A percentile compares a stretch with the other conserved stretches of the same genome.
These are phyloP conservation scores for Paradisaea rubra DNA, from an alignment of 2,113 vertebrate species.

Conservation along the genomic window DNA sequence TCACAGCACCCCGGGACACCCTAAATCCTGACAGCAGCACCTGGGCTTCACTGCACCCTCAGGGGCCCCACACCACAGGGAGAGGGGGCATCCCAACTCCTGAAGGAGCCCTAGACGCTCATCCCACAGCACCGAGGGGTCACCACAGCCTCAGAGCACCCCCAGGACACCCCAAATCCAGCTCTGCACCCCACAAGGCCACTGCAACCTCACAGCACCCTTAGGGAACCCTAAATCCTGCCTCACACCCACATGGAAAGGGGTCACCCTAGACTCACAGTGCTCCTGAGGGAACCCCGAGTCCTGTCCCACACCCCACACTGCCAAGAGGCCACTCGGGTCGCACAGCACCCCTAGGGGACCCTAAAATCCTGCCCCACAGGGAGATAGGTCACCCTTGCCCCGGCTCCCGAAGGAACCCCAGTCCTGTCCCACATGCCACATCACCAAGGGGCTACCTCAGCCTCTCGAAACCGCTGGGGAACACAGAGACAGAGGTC, in stretches of 20 bases:
- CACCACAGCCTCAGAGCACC: background rate
- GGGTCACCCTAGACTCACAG: background rate
- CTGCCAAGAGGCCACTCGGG: rapidly evolving
- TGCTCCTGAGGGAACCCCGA: background rate
- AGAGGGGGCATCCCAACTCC: background rate
- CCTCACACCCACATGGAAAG: rapidly evolving
- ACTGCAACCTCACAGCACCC: background rate
- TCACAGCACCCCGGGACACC: background rate
- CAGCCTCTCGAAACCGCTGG: background rate
- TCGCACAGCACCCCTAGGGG: background rate
- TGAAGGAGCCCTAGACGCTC: background rate
- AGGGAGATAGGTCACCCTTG: rapidly evolving
- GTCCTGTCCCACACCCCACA: background rate
- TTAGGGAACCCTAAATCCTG: background rate
- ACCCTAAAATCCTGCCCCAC: background rate
- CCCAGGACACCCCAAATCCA: background rate
- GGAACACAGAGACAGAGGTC: rapidly evolving
- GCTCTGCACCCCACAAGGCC: background rate
- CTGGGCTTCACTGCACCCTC: background rate
- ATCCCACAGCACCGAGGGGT: background rate
- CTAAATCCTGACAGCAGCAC: background rate
- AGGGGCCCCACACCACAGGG: background rate
- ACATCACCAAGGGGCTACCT: background rate
- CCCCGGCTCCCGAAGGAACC: background rate
- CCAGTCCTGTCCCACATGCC: background rate